These are phyloP conservation scores for Oncopodura yosiiana DNA, from an alignment of 1,140 invertebrate genomes.

Conservation along the genomic window DNA sequence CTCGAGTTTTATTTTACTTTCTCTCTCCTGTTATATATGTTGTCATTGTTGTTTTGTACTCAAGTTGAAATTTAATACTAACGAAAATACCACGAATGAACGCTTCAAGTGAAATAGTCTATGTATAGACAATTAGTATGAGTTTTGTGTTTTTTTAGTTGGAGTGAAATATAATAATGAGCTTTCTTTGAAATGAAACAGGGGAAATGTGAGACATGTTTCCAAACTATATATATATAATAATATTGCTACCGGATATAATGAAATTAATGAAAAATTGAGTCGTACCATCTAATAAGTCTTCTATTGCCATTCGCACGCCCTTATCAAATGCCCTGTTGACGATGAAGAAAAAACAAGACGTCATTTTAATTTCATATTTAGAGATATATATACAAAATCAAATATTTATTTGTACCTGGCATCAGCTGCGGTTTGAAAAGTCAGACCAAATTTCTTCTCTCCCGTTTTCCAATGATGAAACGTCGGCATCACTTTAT, in stretches of 20 bases:
- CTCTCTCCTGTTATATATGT: too few relatives aligned
- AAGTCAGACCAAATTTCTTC: constrained; percentile 88
- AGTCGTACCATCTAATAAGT: constrained; percentile 63
- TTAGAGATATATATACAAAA: background rate
- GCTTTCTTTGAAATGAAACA: too few relatives aligned
- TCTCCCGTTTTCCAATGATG: constrained; percentile 94
- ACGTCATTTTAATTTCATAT: constrained; percentile 63
- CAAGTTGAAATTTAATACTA: background rate
- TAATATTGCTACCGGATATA: background rate
- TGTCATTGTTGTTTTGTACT: background rate
- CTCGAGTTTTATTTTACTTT: too few relatives aligned
- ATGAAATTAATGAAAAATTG: background rate
- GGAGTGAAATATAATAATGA: too few relatives aligned
- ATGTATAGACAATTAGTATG: too few relatives aligned
- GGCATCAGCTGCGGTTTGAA: constrained; percentile 85
- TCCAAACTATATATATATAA: background rate
- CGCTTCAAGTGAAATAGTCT: too few relatives aligned
- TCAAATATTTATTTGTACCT: constrained; percentile 38
- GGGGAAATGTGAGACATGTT: too few relatives aligned
- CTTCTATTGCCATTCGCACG: constrained; percentile 76
- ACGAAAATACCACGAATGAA: background rate
- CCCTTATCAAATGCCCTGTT: constrained; percentile 89
- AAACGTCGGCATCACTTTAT: constrained; percentile 96
- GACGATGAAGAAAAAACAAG: too few relatives aligned
- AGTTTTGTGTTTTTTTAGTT: too few relatives aligned